Base-by-base conservation (phyloP, 2,113 vertebrate species). In the Sorex fumeus region DNA sequence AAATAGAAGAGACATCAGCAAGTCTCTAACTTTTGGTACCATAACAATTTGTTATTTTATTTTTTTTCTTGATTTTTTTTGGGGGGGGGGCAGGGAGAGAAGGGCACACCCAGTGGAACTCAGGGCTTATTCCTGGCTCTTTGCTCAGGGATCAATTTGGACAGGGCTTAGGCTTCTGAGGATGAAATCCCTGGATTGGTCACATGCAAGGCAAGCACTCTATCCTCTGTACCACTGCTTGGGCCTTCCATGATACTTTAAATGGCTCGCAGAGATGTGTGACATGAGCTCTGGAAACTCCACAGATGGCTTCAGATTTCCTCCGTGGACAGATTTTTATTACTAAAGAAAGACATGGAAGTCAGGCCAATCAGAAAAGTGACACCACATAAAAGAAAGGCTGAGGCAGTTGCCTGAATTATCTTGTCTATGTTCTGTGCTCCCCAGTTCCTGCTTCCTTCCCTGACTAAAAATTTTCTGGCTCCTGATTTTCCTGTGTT, bases 261-360 rank as follows among this genome's bases (percentile, higher is more conserved):
- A 64, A 34, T 76, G 45, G 21, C 32, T 84, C n/a, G 32, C 2
- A 18, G 32, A 23, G 25, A 25, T 66, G 64, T 34, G 45, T 34
- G 28, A 40, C 28, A 4, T 3, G 32, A 10, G 12, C 19, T 81
- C n/a, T 67, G 78, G 62, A 90, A 32, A 78, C 30, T 72, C n/a
- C 30, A 36, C 66, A 90, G 70, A 16, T 16, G 40, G n/a, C 70
- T 87, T 90, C 8, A 21, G 45, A 3, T 74, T 93, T 75, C 50
- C 47, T 82, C 40, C 34, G 27, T 30, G 12, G 27, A 64, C 60
- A 70, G 30, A 70, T 15, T 64, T 67, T 82, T 40, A 34, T 78
- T 47, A n/a, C 8, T 45, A 91, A 57, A 81, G 53, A 87, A 90
- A 77, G 57, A 28, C 27, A 57, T 15, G 27, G 25, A 84, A 88